These are phyloP conservation scores for Mermis nigrescens DNA, from an alignment of 2,888 invertebrate genomes.

Conservation along the genomic window DNA sequence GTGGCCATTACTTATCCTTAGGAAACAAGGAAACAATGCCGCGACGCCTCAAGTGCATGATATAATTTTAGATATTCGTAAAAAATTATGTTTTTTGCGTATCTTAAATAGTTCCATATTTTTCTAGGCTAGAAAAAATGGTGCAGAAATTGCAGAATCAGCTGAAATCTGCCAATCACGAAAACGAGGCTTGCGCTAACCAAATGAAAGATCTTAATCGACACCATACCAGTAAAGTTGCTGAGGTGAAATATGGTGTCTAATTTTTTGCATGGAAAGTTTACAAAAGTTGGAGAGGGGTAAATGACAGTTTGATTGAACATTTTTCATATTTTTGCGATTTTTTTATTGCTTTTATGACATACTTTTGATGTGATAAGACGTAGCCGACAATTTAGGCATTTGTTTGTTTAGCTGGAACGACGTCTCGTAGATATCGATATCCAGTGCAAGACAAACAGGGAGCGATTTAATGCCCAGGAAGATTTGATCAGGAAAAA, in stretches of 20 bases:
- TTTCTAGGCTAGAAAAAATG: constrained; percentile 20
- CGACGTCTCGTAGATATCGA: constrained; percentile 18
- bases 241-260: constrained; percentile 8
- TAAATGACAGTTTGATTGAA: too few relatives aligned
- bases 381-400: too few relatives aligned
- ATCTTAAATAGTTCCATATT: too few relatives aligned
- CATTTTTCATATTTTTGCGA: background rate
- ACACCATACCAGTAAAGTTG: constrained; percentile 12
- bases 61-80: too few relatives aligned
- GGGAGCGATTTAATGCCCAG: constrained; percentile 20
- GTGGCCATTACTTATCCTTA: too few relatives aligned
- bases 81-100: too few relatives aligned
- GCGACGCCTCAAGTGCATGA: too few relatives aligned
- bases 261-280: too few relatives aligned
- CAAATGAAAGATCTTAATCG: background rate
- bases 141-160: constrained; percentile 23
- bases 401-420: constrained; percentile 11
- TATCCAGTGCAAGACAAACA: constrained; percentile 17
- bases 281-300: too few relatives aligned
- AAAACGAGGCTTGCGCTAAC: constrained; percentile 17
- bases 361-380: too few relatives aligned
- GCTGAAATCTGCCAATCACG: constrained; percentile 18
- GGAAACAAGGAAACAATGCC: too few relatives aligned
- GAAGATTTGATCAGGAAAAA: constrained; percentile 21
- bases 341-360: background rate